These are phyloP conservation scores for Tachycineta bicolor DNA, from an alignment of 2,113 vertebrate species.

Conservation along the genomic window DNA sequence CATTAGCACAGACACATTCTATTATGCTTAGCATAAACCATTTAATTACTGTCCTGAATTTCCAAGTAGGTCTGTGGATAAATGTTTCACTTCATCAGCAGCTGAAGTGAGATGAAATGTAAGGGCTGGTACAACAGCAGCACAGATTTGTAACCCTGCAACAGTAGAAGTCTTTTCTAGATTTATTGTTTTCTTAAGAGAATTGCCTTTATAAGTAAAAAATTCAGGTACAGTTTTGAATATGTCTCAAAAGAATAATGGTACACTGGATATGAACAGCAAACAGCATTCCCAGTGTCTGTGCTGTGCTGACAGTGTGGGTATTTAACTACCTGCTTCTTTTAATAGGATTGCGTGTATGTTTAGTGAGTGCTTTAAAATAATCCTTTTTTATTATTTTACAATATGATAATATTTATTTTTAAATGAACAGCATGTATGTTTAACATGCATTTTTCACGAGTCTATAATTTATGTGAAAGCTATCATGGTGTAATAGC, in stretches of 20 bases:
- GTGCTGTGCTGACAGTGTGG: neutral
- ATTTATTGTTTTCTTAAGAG: neutral
- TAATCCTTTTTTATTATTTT: conserved; percentile 68
- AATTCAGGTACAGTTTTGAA: neutral
- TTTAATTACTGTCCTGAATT: conserved; percentile 23
- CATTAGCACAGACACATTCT: neutral
- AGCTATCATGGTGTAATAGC: conserved; percentile 81
- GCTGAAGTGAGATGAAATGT: neutral
- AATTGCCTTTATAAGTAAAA: neutral
- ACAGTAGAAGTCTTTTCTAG: neutral
- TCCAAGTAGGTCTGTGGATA: neutral
- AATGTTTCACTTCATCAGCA: neutral
- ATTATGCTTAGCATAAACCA: neutral
- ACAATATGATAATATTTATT: conserved; percentile 65
- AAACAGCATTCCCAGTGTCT: neutral
- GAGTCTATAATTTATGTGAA: conserved; percentile 78
- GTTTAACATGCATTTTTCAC: conserved; percentile 61
- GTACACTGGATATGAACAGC: neutral
- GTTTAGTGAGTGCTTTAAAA: conserved; percentile 30
- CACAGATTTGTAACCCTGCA: neutral
- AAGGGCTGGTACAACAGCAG: neutral
- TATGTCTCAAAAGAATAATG: neutral
- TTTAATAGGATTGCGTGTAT: conserved; percentile 42
- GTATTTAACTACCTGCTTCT: neutral
- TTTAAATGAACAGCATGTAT: conserved; percentile 75